Base-by-base conservation (phyloP, 1,140 invertebrate genomes). In the Leucophenga varia region DNA sequence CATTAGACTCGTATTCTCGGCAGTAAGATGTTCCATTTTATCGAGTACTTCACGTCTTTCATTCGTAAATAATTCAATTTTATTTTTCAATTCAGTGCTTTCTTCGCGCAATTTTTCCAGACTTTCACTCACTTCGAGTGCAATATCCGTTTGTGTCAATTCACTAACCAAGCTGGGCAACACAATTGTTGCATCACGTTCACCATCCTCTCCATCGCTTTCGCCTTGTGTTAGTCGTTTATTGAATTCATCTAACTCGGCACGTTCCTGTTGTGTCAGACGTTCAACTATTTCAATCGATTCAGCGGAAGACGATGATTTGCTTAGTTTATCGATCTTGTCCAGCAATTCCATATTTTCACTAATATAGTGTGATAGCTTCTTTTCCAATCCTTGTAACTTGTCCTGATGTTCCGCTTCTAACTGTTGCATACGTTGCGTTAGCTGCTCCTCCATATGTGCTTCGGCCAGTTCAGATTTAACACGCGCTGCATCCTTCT, bases 271-370 rank as follows among this genome's bases (percentile, higher is more conserved):
- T 46, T 81, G 81, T 32, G 82, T 84, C 46, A 84, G 76, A 4
- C 80, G 80, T 52, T 85, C 84, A 4, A 86, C 83, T 41, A 86
- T 85, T 74, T 86, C 84, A 28, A 86, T 86, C 32, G 83, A 85
- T 68, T 86, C 84, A 10, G 83, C 84, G 5, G 83, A 80, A 7
- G 79, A 85, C 54, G 79, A 80, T 1, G 84, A 83, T 61, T 85
- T 84, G 67, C 82, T 84, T 14, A 85, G 60, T 67, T 86, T 86
- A 55, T 85, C 83, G 35, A 86, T 63, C 74, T 83, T 83, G 57
- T 85, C 83, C 28, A 83, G 78, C 17, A 85, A 64, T 49, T 85
- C 84, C 51, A 84, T 84, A 64, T 86, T 86, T 76, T 85, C 84
- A 71, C 82, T 79, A 19, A 84, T 79, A 54, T 83, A 85, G 54